These are phyloP conservation scores for Siphamia tubifer DNA, from an alignment of 2,113 vertebrate genomes.

Conservation along the genomic window DNA sequence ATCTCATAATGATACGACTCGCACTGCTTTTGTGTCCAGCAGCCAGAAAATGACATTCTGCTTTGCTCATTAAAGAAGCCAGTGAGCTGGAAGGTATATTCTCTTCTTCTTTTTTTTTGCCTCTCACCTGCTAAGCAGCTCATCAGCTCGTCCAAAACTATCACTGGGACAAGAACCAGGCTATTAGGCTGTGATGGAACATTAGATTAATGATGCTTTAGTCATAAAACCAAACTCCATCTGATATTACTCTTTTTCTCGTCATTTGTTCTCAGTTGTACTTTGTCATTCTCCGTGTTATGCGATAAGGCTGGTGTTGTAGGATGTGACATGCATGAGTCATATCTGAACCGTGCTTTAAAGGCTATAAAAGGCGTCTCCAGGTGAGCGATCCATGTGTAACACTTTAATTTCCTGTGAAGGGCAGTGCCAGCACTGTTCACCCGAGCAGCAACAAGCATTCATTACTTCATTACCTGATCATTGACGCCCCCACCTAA, in stretches of 20 bases:
- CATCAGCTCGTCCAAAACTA: slow-evolving; percentile 44
- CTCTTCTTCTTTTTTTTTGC: not conserved
- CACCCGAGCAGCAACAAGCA: slow-evolving; percentile 46
- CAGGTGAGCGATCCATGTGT: slow-evolving; percentile 28
- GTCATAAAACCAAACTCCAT: slow-evolving; percentile 17
- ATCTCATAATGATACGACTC: slow-evolving; percentile 53
- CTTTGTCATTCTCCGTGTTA: not conserved
- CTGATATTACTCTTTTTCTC: slow-evolving; percentile 1
- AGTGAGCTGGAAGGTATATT: slow-evolving; percentile 49
- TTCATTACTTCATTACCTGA: slow-evolving; percentile 62
- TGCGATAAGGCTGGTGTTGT: not conserved
- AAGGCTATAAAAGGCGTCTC: not conserved
- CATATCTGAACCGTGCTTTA: not conserved
- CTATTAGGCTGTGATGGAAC: slow-evolving; percentile 34
- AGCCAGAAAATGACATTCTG: slow-evolving; percentile 63
- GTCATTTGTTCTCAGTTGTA: not conserved
- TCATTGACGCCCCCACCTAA: slow-evolving; percentile 27
- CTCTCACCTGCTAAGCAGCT: slow-evolving; percentile 58
- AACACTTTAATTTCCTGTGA: slow-evolving; percentile 65
- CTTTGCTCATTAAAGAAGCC: slow-evolving; percentile 65
- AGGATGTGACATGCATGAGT: not conserved
- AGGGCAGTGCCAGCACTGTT: slow-evolving; percentile 43
- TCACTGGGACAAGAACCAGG: slow-evolving; percentile 50
- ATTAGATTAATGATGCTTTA: slow-evolving; percentile 44
- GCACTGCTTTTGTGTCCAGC: slow-evolving; percentile 52